Evolutionary conservation across 2,797 vertebrate species (phyloP).

Genomic region (Halcyon badia): DNA sequence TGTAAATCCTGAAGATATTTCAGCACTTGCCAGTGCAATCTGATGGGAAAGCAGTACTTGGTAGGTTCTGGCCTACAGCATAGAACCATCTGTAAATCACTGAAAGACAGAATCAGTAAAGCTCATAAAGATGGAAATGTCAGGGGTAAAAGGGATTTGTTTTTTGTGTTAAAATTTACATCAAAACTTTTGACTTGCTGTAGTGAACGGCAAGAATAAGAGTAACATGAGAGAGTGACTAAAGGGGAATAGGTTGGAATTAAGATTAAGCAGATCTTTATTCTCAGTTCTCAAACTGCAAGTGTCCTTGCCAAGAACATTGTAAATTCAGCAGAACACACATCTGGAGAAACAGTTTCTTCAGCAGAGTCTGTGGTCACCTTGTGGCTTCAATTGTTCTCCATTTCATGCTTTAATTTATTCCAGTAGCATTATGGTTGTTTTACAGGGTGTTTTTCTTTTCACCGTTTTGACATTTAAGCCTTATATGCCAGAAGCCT

Average conservation of each 20-base stretch:
- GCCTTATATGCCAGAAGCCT: not conserved
- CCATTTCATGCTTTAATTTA: not conserved
- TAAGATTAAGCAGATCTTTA: not conserved
- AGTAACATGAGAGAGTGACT: fast-evolving
- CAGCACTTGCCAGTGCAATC: not conserved
- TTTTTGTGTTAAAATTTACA: not conserved
- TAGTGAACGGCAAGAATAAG: not conserved
- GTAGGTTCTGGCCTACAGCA: not conserved
- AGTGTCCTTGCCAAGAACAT: not conserved
- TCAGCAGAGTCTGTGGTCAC: not conserved
- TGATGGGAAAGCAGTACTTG: not conserved
- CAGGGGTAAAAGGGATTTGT: not conserved
- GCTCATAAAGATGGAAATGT: not conserved
- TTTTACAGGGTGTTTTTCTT: not conserved
- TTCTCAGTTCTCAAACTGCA: not conserved
- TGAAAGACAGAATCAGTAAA: not conserved
- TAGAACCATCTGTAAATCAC: not conserved
- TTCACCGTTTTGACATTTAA: not conserved
- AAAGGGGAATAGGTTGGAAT: not conserved
- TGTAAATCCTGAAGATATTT: not conserved
- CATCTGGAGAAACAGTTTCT: not conserved
- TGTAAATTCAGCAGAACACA: not conserved
- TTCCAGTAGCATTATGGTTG: not conserved
- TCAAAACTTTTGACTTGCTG: not conserved
- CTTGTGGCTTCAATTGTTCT: not conserved